Percentiles rank a stretch among this genome's conserved stretches.
Evolutionary conservation across 2,797 vertebrate species (phyloP).

Genomic region (Tenualosa ilisha): DNA sequence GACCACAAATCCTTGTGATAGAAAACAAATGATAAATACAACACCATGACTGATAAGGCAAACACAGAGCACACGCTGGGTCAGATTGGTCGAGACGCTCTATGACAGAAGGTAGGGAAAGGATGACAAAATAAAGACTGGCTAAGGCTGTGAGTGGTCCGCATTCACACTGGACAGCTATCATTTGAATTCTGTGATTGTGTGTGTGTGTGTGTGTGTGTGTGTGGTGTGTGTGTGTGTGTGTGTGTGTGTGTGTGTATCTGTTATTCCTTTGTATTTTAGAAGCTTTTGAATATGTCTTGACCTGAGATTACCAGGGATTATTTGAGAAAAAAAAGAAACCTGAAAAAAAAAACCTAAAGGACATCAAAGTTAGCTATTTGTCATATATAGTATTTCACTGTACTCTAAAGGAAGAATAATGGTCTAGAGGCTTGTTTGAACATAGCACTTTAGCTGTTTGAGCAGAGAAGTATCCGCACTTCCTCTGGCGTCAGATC

Average conservation of each 20-base stretch:
- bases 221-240: constrained; percentile 4
- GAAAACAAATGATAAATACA: constrained; percentile 10
- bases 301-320: background rate
- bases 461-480: constrained; percentile 10
- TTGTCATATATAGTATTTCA: background rate
- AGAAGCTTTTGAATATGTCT: background rate
- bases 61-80: background rate
- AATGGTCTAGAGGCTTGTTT: background rate
- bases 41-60: constrained; percentile 5
- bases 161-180: background rate
- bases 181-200: background rate
- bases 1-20: background rate
- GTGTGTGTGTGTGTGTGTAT: background rate
- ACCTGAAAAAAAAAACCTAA: background rate
- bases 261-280: background rate
- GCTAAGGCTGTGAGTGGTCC: background rate
- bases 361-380: background rate
- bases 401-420: background rate
- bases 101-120: background rate
- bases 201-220: background rate
- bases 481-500: constrained; percentile 11
- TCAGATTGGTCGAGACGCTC: background rate
- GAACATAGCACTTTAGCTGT: background rate
- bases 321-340: background rate
- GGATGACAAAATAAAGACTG: background rate